Percentiles rank a stretch among this genome's conserved stretches.
These are phyloP conservation scores for Chironex yamaguchii DNA, from an alignment of 30 jellyfish, hydroid and myxozoan genomes.

Conservation along the genomic window DNA sequence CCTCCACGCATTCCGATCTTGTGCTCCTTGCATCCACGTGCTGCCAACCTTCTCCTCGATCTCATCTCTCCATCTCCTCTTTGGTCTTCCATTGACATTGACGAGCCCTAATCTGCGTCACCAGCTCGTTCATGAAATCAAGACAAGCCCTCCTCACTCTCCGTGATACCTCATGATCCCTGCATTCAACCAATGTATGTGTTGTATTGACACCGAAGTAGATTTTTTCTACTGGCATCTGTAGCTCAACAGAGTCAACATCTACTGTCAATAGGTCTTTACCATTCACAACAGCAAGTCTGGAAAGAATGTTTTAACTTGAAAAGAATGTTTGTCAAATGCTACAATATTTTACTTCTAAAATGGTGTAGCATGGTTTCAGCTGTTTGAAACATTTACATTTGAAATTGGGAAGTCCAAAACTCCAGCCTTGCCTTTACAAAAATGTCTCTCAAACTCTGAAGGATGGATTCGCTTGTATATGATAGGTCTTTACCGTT, in stretches of 20 bases:
- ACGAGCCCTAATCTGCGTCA: constrained; percentile 19
- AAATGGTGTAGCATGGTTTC: constrained; percentile 48
- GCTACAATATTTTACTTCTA: constrained; percentile 9
- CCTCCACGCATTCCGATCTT: no score
- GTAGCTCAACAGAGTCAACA: not conserved
- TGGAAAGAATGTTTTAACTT: not conserved
- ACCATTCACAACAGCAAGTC: constrained; percentile 10
- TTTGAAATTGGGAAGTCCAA: constrained; percentile 17
- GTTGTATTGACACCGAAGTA: constrained; percentile 19
- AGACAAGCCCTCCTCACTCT: constrained; percentile 9
- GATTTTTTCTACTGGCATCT: constrained; percentile 16
- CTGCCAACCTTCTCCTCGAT: no score
- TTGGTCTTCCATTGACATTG: no score
- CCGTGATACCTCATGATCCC: not conserved
- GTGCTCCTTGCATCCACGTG: no score
- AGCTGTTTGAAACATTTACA: constrained; percentile 30
- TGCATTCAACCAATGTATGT: constrained; percentile 16
- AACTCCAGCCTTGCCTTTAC: constrained; percentile 2
- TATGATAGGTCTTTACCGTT: constrained; percentile 56
- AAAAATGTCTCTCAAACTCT: not conserved
- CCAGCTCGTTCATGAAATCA: constrained; percentile 9
- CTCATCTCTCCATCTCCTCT: no score
- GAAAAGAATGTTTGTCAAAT: constrained; percentile 1
- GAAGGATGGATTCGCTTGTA: constrained; percentile 26
- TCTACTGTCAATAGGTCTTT: constrained; percentile 46